Evolutionary conservation across 2,797 vertebrate species (phyloP).

Genomic region (Hoplostethus mediterraneus): DNA sequence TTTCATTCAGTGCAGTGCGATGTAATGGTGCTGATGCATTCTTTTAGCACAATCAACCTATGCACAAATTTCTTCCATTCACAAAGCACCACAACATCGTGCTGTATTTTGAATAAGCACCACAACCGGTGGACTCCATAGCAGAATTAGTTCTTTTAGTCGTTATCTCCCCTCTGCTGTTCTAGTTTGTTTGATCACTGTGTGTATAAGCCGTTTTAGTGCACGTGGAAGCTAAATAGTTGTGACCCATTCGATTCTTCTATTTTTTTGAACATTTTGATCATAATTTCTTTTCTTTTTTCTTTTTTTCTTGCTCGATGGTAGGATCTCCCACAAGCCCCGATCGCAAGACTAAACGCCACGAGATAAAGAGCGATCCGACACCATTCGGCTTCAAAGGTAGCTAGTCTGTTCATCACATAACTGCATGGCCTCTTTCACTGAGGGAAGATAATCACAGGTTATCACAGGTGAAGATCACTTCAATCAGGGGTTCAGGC

Average conservation of each 20-base stretch:
- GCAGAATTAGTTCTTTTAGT: slow-evolving; percentile 2
- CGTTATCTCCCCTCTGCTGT: neutral
- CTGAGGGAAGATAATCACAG: neutral
- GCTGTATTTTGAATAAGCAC: slow-evolving; percentile 5
- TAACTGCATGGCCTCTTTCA: neutral
- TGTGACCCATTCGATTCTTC: neutral
- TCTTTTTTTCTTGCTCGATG: slow-evolving; percentile 48
- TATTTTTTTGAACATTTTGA: neutral
- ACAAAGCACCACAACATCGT: neutral
- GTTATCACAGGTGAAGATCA: neutral
- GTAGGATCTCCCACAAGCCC: slow-evolving; percentile 93
- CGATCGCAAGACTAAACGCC: slow-evolving; percentile 96
- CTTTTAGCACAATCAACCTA: neutral
- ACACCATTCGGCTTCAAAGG: slow-evolving; percentile 98
- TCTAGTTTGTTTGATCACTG: neutral
- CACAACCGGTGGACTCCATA: neutral
- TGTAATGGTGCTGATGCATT: neutral
- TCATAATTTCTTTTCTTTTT: neutral
- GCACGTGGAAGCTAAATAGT: neutral
- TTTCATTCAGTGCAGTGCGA: neutral
- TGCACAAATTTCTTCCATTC: neutral
- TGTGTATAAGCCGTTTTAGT: neutral
- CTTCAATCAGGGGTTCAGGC: neutral
- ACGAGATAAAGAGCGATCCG: slow-evolving; percentile 96
- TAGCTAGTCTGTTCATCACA: slow-evolving; percentile 47